These are phyloP conservation scores for Acanthurus leucopareius DNA, from an alignment of 2,797 vertebrate species.

Conservation along the genomic window DNA sequence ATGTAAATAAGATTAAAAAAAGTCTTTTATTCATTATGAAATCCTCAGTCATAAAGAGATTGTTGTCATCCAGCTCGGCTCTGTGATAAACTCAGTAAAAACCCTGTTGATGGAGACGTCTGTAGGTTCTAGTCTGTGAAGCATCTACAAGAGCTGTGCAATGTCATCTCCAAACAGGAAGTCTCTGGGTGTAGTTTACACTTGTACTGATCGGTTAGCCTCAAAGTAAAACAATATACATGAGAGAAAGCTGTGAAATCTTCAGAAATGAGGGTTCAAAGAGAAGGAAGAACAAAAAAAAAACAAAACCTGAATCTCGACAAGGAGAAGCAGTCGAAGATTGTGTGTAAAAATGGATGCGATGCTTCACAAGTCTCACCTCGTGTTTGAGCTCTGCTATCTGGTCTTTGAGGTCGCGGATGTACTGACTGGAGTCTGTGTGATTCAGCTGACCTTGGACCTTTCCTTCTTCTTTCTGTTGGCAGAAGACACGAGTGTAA, in stretches of 20 bases:
- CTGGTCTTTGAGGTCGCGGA: slow-evolving; percentile 96
- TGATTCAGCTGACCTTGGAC: slow-evolving; percentile 96
- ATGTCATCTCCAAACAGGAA: slow-evolving; percentile 79
- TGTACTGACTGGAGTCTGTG: slow-evolving; percentile 96
- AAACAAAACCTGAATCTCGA: slow-evolving; percentile 42
- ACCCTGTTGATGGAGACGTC: slow-evolving; percentile 5
- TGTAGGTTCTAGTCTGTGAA: slow-evolving; percentile 14
- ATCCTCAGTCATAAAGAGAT: not conserved
- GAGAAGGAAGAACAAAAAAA: slow-evolving; percentile 11
- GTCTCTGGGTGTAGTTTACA: slow-evolving; percentile 85
- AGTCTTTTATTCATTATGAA: not conserved
- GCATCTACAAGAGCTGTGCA: slow-evolving; percentile 39
- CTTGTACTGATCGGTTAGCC: slow-evolving; percentile 70
- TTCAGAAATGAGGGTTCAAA: slow-evolving; percentile 45
- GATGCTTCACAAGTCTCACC: slow-evolving; percentile 87
- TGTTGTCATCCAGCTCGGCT: too few species aligned
- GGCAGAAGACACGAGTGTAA: slow-evolving; percentile 12
- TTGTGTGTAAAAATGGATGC: too few species aligned
- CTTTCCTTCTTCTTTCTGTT: slow-evolving; percentile 98
- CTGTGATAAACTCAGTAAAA: too few species aligned
- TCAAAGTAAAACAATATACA: slow-evolving; percentile 70
- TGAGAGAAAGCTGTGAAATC: slow-evolving; percentile 66
- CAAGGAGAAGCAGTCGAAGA: not conserved
- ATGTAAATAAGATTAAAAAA: too few species aligned
- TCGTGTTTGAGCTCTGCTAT: slow-evolving; percentile 95